A percentile compares a stretch with the other conserved stretches of the same genome.
These are phyloP conservation scores for Oncorhynchus kisutch DNA, from an alignment of 2,113 vertebrate species.

Conservation along the genomic window DNA sequence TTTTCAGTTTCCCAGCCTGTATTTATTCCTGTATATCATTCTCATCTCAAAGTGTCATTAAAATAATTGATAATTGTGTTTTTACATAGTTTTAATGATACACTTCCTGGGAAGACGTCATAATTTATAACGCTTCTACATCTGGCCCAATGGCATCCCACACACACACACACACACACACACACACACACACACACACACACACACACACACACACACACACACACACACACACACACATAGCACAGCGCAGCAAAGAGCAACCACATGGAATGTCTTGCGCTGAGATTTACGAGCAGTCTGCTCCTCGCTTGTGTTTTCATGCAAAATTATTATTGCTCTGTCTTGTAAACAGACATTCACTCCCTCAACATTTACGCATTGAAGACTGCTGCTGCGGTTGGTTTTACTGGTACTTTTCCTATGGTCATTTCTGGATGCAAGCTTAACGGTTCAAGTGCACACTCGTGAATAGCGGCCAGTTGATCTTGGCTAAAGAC, in stretches of 20 bases:
- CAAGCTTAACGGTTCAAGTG: not conserved
- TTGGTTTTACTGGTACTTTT: conserved; percentile 20
- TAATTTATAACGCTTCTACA: conserved; percentile 60
- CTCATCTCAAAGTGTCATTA: too few species aligned
- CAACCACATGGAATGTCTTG: conserved; percentile 51
- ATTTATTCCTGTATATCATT: too few species aligned
- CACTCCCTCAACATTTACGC: conserved; percentile 41
- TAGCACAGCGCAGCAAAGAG: not conserved
- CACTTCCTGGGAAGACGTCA: conserved; percentile 47
- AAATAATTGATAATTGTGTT: not conserved
- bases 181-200: conserved; percentile 8
- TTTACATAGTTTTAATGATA: conserved; percentile 39
- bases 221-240: too few species aligned
- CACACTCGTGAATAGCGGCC: not conserved
- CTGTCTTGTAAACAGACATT: conserved; percentile 58
- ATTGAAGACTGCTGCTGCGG: conserved; percentile 28
- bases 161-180: not conserved
- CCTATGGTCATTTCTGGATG: conserved; percentile 14
- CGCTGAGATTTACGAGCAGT: conserved; percentile 63
- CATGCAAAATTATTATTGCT: conserved; percentile 47
- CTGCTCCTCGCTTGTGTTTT: conserved; percentile 39
- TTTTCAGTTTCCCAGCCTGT: too few species aligned
- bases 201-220: too few species aligned
- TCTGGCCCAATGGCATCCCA: conserved; percentile 56
- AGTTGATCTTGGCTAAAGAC: not conserved